phyloP scores from a whole-genome alignment of 2,797 vertebrate species.

The Rhyacichthys aspro region DNA sequence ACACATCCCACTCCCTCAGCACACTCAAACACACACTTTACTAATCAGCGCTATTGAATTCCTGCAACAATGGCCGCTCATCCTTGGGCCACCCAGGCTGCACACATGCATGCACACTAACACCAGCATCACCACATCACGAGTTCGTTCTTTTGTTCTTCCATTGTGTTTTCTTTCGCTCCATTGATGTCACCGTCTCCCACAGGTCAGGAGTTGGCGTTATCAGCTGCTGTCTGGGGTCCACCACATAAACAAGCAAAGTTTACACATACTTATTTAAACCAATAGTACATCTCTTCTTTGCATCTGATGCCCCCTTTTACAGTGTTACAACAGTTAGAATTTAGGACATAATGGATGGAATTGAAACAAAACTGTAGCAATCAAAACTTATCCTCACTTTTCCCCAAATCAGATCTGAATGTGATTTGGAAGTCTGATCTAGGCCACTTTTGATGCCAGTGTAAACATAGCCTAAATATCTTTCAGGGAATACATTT shows the following conservation, averaged over 20 bases:
- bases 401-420: too few species aligned
- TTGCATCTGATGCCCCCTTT: neutral
- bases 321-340: too few species aligned
- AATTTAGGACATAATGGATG: neutral
- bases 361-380: neutral
- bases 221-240: conserved; percentile 57
- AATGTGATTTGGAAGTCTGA: too few species aligned
- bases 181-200: conserved; percentile 67
- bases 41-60: conserved; percentile 84
- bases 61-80: conserved; percentile 79
- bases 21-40: conserved; percentile 62
- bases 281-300: neutral
- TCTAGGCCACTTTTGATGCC: too few species aligned
- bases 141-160: conserved; percentile 78
- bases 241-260: too few species aligned
- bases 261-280: neutral
- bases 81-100: conserved; percentile 83
- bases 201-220: conserved; percentile 68
- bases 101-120: conserved; percentile 31
- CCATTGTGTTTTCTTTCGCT: conserved; percentile 63
- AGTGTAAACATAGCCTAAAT: too few species aligned
- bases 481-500: neutral
- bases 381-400: neutral
- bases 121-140: conserved; percentile 71
- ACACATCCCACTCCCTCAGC: conserved; percentile 52